Evolutionary conservation across 2,888 invertebrate species (phyloP), one percentile per base, ranked within the genome.

Genomic region (Noctua comes): DNA sequence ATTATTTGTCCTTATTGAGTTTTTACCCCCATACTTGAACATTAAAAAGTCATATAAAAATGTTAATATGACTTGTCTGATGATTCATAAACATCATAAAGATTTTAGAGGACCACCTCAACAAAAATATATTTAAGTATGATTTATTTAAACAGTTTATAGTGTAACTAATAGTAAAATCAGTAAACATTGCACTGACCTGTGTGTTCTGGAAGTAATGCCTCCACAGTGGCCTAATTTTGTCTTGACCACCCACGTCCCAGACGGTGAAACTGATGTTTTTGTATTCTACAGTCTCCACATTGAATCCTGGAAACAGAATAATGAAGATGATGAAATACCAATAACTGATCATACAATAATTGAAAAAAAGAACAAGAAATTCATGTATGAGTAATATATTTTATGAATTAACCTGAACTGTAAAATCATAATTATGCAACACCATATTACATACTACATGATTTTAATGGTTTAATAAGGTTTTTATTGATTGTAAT

Each of bases 161-260:
- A 11, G n/a, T 57, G n/a, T 57, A 57, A 57, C 18, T 62, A 31
- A 21, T 4, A 59, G 27, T 57, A 7, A 62, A 76, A 69, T 48
- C 0, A 18, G 18, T 36, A 31, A 54, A 64, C 4, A 65, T 75
- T n/a, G 13, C 46, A 90, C 90, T 89, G 91, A 98, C 98, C 98
- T 99, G 99, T 97, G 99, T 99, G 95, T 99, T 99, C 97, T 99
- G 99, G 98, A 99, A 99, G 97, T 99, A 99, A 97, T 99, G 99
- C 97, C 99, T 98, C 99, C 99, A 99, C 94, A 99, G 97, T 92
- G 99, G 99, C 97, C 99, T 98, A 97, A 99, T 99, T 98, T 99
- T 99, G 97, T 99, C 99, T 97, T 99, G 99, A 97, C 99, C 99
- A 95, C 99, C 99, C 86, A 99, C 99, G 97, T 99, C 99, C 99